Evolutionary conservation across 2,888 invertebrate genomes (phyloP), one percentile per base, ranked within the genome.

Genomic region (Andrena camellia): DNA sequence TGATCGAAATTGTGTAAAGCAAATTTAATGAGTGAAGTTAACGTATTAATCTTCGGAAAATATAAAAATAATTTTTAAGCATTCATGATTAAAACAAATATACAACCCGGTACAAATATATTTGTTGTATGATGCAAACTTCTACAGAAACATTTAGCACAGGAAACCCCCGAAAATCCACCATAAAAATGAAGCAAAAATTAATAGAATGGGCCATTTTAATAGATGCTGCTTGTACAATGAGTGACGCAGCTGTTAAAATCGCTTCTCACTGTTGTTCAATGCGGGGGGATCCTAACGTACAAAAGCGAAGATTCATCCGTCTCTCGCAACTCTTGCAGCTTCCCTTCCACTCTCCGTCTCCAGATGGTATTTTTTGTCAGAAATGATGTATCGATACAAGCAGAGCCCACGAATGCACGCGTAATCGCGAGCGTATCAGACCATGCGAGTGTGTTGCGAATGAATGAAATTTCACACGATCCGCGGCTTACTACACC

Each of bases 211-310:
- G 63, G 68, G 8, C 62, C 31, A 35, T 70, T 52, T 26, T 86
- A 87, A 90, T 86, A 81, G 81, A 88, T 78, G 79, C 29, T 77
- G 78, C 79, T 70, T 42, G 68, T 72, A 69, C 59, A 68, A 67
- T 70, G 69, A 84, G 84, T 82, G 86, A 86, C 82, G 85, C 76
- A 75, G 82, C 86, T 81, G 81, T 87, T 87, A 81, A 87, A 88
- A 87, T 84, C 83, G 76, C 70, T 79, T 70, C 68, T 80, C 84
- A 59, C 67, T 60, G 78, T 54, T 63, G 54, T 29, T n/a, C 50
- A 48, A 52, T 26, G 50, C 59, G 59, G 59, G 63, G 80, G 69
- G 42, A 57, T 71, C 59, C 57, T 67, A 48, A 67, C 59, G 48
- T 62, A 69, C 69, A 79, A 84, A 78, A 59, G 84, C 66, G 77